Conservation (phyloP, 2,888 invertebrate genomes). For the Xanthia icteritia region DNA sequence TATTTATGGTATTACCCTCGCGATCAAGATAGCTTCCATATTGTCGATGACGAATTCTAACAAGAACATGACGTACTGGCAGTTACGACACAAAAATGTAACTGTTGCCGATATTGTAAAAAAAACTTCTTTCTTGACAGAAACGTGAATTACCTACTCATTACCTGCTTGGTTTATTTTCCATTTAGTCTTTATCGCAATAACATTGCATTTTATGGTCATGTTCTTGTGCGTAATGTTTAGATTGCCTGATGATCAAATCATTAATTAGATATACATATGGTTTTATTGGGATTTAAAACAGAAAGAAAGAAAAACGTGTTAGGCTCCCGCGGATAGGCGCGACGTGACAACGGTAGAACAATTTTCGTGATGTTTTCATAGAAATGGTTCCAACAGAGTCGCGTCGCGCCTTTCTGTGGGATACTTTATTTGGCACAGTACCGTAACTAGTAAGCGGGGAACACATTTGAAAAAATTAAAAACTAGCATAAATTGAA, state of each 20-base stretch:
- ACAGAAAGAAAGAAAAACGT: background rate
- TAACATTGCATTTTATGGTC: background rate
- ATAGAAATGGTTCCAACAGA: too few relatives aligned
- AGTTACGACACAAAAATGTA: slow-evolving; percentile 14
- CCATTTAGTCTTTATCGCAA: background rate
- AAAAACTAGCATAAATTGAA: background rate
- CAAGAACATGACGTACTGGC: background rate
- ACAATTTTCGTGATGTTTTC: too few relatives aligned
- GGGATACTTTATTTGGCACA: background rate
- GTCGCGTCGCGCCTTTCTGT: too few relatives aligned
- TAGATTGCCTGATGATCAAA: background rate
- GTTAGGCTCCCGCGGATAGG: too few relatives aligned
- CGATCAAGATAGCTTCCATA: slow-evolving; percentile 34
- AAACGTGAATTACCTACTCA: background rate
- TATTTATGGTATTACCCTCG: slow-evolving; percentile 25
- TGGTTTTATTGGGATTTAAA: background rate
- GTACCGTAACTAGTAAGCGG: background rate
- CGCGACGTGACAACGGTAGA: too few relatives aligned
- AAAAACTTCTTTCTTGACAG: background rate
- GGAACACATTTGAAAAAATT: background rate
- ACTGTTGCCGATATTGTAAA: background rate
- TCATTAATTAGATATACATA: background rate
- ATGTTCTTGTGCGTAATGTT: background rate
- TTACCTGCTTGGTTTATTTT: background rate
- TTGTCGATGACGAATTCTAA: slow-evolving; percentile 22